Conservation (phyloP, 2,888 invertebrate species). For the Argyresthia albistria region DNA sequence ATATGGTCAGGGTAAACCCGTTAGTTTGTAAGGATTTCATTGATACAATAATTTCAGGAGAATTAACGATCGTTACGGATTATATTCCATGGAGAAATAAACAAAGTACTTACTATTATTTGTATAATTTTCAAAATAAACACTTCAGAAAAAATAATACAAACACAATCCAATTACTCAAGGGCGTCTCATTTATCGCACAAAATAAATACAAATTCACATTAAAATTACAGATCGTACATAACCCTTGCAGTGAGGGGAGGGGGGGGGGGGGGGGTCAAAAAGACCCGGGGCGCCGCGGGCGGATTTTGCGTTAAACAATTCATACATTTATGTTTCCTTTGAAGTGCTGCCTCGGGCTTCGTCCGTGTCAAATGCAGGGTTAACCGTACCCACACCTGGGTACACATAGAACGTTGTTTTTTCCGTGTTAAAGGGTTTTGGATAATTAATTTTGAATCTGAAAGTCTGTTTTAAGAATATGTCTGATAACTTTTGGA, state of each 20-base stretch:
- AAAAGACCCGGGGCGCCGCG: not conserved
- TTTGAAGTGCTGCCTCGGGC: constrained; percentile 63
- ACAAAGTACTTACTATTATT: not conserved
- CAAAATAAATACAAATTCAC: not conserved
- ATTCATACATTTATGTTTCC: constrained; percentile 65
- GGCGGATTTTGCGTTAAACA: constrained; percentile 49
- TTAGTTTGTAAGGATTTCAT: too few relatives aligned
- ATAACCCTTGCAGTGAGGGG: constrained; percentile 19
- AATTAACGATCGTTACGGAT: too few relatives aligned
- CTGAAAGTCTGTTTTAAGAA: too few relatives aligned
- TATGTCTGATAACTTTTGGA: too few relatives aligned
- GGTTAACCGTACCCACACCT: constrained; percentile 42
- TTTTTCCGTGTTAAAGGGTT: too few relatives aligned
- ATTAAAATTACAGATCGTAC: not conserved
- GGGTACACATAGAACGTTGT: constrained; percentile 29
- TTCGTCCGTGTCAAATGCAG: constrained; percentile 50
- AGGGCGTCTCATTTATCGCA: not conserved
- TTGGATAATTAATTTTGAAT: too few relatives aligned
- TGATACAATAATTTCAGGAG: too few relatives aligned
- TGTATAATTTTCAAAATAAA: too few relatives aligned
- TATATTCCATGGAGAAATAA: not conserved
- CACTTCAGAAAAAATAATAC: not conserved
- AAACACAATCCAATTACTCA: not conserved
- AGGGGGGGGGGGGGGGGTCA: not conserved
- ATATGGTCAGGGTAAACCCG: too few relatives aligned